phyloP scores from a whole-genome alignment of 2,113 vertebrate genomes.

The Phainopepla nitens region DNA sequence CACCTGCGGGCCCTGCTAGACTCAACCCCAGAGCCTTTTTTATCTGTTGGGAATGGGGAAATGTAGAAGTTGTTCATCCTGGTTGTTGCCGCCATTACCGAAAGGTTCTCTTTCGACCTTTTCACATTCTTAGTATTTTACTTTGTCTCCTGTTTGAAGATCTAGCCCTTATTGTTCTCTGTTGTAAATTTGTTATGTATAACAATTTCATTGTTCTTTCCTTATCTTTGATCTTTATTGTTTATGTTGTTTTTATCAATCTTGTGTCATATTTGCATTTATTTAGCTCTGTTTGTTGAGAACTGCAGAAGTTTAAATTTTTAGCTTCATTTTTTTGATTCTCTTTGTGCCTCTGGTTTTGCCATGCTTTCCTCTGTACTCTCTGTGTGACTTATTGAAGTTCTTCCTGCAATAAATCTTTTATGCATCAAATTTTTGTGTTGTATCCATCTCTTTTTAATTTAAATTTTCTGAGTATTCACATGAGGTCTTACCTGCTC shows the following conservation, averaged over 20 bases:
- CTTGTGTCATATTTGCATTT: fast-evolving
- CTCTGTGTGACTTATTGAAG: fast-evolving
- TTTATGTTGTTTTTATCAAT: fast-evolving
- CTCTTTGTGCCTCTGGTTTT: fast-evolving
- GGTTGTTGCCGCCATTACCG: fast-evolving
- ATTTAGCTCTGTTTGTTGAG: fast-evolving
- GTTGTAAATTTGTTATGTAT: fast-evolving
- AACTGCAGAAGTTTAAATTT: fast-evolving
- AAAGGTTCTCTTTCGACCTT: fast-evolving
- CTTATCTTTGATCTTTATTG: fast-evolving
- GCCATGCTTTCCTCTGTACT: fast-evolving
- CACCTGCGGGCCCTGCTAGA: not conserved
- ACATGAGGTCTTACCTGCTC: fast-evolving
- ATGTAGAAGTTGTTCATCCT: fast-evolving
- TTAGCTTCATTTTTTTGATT: fast-evolving
- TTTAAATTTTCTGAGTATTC: fast-evolving
- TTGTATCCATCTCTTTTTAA: fast-evolving
- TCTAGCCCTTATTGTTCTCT: fast-evolving
- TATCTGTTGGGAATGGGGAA: fast-evolving
- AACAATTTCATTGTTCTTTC: fast-evolving
- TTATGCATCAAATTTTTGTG: not conserved
- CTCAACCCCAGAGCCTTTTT: fast-evolving
- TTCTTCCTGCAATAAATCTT: not conserved
- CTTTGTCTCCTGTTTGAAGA: fast-evolving
- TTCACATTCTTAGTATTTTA: fast-evolving